Percentiles rank a stretch among this genome's conserved stretches.
Conservation (phyloP, 2,888 invertebrate species). For the Macaria liturata region DNA sequence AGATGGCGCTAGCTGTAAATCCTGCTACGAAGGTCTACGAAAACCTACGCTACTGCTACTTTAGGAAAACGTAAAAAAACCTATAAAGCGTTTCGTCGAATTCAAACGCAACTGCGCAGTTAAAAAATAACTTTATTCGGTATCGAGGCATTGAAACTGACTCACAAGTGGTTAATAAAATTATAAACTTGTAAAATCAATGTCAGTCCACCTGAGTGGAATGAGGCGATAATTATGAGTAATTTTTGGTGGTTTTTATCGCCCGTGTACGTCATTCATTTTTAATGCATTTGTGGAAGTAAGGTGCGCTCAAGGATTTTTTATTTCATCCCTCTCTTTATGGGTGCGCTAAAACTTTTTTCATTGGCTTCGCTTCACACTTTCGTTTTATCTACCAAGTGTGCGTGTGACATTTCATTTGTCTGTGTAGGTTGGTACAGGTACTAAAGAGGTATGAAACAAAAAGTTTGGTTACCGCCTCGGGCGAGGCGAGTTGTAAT, state of each 20-base stretch:
- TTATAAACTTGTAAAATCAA: slow-evolving; percentile 30
- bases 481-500: slow-evolving; percentile 26
- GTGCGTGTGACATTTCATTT: slow-evolving; percentile 28
- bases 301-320: slow-evolving; percentile 13
- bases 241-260: slow-evolving; percentile 26
- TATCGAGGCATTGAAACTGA: slow-evolving; percentile 32
- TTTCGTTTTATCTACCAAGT: too few relatives aligned
- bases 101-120: slow-evolving; percentile 26
- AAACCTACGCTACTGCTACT: background rate
- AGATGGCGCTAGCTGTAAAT: slow-evolving; percentile 51
- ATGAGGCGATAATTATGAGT: slow-evolving; percentile 26
- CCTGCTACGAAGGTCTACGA: background rate
- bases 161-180: slow-evolving; percentile 23
- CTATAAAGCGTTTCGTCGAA: slow-evolving; percentile 5
- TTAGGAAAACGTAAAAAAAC: background rate
- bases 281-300: slow-evolving; percentile 22
- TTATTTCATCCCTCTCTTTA: too few relatives aligned
- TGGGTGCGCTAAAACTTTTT: slow-evolving; percentile 1
- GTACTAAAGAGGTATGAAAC: background rate
- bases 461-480: slow-evolving; percentile 13
- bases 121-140: slow-evolving; percentile 31
- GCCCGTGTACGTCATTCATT: slow-evolving; percentile 17
- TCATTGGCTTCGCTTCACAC: too few relatives aligned
- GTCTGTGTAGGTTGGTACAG: slow-evolving; percentile 23
- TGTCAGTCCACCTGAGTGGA: slow-evolving; percentile 24